phyloP scores from a whole-genome alignment of 2,113 vertebrate species.

The Machaerirhynchus nigripectus region DNA sequence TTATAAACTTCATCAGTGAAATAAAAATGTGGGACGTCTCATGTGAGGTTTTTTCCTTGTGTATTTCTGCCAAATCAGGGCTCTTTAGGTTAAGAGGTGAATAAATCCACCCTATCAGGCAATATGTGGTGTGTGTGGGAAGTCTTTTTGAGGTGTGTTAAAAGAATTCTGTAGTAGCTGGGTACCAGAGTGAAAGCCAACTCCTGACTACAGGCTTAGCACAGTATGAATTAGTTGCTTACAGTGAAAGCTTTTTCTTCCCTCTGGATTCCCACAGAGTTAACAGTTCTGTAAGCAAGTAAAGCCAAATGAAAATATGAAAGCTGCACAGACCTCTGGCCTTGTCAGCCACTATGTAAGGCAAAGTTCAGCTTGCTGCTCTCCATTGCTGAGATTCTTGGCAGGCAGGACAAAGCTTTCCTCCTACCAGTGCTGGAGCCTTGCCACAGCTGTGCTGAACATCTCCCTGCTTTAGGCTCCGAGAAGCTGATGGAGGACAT shows the following conservation, averaged over 20 bases:
- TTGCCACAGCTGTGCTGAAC: background rate
- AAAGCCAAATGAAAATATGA: background rate
- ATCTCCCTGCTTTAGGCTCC: background rate
- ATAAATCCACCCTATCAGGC: background rate
- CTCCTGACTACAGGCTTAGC: background rate
- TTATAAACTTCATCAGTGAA: background rate
- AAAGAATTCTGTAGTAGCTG: background rate
- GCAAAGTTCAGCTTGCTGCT: constrained; percentile 62
- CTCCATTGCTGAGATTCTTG: background rate
- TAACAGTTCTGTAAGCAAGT: background rate
- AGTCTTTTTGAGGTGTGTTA: background rate
- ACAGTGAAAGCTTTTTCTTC: background rate
- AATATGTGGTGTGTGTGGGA: fast-evolving
- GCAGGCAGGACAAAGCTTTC: constrained; percentile 18
- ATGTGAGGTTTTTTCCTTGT: background rate
- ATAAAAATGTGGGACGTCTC: background rate
- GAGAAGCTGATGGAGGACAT: background rate
- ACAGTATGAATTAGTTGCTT: background rate
- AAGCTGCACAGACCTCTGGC: background rate
- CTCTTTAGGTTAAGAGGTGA: background rate
- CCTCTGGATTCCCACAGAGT: background rate
- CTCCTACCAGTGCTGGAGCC: constrained; percentile 1
- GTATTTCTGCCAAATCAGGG: background rate
- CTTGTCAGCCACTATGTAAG: constrained; percentile 38
- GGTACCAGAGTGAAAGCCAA: background rate